Evolutionary conservation across 2,888 invertebrate species (phyloP).

Genomic region (Nephrotoma guestfalica): DNA sequence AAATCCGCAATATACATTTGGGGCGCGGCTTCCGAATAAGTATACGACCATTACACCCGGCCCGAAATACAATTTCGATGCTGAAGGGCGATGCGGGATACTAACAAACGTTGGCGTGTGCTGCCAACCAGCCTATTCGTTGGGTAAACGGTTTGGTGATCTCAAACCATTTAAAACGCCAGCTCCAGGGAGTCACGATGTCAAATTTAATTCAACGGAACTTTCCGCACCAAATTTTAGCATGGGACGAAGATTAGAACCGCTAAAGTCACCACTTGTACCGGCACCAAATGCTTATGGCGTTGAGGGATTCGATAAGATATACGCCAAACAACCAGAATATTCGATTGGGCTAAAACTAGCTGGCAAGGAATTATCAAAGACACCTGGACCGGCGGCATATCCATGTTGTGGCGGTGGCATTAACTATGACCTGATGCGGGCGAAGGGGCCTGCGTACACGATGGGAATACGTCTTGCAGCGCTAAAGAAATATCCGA

Average conservation of each 20-base stretch:
- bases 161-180: constrained; percentile 17
- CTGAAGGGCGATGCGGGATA: constrained; percentile 22
- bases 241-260: constrained; percentile 18
- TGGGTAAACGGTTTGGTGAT: constrained; percentile 27
- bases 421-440: constrained; percentile 17
- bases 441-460: constrained; percentile 20
- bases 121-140: constrained; percentile 33
- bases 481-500: constrained; percentile 3
- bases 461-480: constrained; percentile 17
- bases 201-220: constrained; percentile 18
- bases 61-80: constrained; percentile 12
- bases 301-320: not conserved
- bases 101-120: constrained; percentile 22
- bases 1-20: constrained; percentile 29
- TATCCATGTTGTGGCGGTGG: constrained; percentile 17
- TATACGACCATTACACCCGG: constrained; percentile 22
- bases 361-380: constrained; percentile 9
- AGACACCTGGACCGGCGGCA: constrained; percentile 28
- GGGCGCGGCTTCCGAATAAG: constrained; percentile 14
- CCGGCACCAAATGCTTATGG: not conserved
- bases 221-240: constrained; percentile 21
- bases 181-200: constrained; percentile 24
- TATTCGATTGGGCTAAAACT: constrained; percentile 20
- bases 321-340: not conserved
- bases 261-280: not conserved